These are phyloP conservation scores for Sphenodon punctatus DNA, from an alignment of 2,797 vertebrate genomes.

Conservation along the genomic window DNA sequence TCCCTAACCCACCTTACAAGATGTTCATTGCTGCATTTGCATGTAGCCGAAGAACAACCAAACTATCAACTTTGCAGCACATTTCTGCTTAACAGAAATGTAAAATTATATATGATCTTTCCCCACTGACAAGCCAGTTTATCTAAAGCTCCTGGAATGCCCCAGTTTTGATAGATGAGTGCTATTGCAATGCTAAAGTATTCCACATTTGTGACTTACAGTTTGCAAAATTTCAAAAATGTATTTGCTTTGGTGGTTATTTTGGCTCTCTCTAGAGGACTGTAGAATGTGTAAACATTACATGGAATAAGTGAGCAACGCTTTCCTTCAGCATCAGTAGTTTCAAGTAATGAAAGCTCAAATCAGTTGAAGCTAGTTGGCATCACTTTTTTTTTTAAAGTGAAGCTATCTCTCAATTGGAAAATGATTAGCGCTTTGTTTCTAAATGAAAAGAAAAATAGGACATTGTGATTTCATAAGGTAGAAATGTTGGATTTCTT, in stretches of 20 bases:
- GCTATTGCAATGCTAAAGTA: constrained; percentile 56
- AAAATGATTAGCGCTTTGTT: background rate
- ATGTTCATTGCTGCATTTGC: constrained; percentile 28
- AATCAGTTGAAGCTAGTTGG: background rate
- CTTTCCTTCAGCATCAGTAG: background rate
- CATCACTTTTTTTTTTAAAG: background rate
- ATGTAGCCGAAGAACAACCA: constrained; percentile 18
- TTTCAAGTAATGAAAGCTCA: background rate
- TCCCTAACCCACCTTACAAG: constrained; percentile 10
- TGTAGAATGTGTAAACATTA: background rate
- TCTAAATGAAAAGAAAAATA: background rate
- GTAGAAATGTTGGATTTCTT: background rate
- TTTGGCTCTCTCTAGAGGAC: background rate
- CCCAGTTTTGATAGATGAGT: constrained; percentile 61
- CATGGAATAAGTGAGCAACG: background rate
- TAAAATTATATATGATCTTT: background rate
- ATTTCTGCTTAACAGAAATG: constrained; percentile 48
- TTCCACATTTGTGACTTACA: constrained; percentile 65
- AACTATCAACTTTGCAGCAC: background rate
- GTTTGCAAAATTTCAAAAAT: constrained; percentile 72
- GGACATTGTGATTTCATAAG: background rate
- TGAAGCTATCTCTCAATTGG: background rate
- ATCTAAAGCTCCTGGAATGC: constrained; percentile 64
- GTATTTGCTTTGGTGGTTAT: constrained; percentile 67
- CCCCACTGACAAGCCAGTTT: constrained; percentile 7